Evolutionary conservation across 37 sponge, comb jelly and placozoan genomes (phyloP), one percentile per base, ranked within the genome.

Genomic region (Agelas oroides): DNA sequence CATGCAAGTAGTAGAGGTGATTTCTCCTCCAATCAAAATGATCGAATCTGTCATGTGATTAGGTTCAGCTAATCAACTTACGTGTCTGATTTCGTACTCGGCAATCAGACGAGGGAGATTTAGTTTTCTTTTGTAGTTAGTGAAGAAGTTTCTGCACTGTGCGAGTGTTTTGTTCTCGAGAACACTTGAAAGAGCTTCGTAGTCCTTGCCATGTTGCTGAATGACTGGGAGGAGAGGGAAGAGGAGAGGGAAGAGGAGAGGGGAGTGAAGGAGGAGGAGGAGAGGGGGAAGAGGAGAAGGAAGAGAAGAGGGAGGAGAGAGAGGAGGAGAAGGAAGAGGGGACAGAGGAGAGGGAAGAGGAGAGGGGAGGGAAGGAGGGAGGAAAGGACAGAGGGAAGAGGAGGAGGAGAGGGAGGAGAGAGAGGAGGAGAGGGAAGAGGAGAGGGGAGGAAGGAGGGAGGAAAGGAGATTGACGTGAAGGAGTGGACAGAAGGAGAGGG

Each of bases 141-240:
- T 83, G 72, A 93, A 83, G 79, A 93, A 93, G 60, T 84, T 88
- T 32, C 59, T 65, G 60, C 86, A 85, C 83, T 93, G 94, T 53
- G 76, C 24, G 28, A 86, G 54, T 12, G 90, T 79, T 68, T 93
- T 93, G 8, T 55, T 74, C 3, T 65, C 87, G 25, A 93, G 84
- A 46, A 79, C 69, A 2, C 40, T 73, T 17, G 83, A 19, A 2
- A 93, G 37, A n/a, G 94, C 86, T 19, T 86, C 87, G 60, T 53
- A 73, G 40, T 93, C 65, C 56, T 85, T 80, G 19, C 94, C 94
- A 62, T 89, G 79, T 1, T 62, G 34, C 18, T 53, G 58, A 8
- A 93, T 59, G 12, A 79, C 79, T 84, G 65, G 11, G 27, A 25
- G 31, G 46, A 46, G 8, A 8, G 8, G 46, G 8, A 8, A 8